Conservation (phyloP, 2,113 vertebrate species). For the Paraplagusia blochii region DNA sequence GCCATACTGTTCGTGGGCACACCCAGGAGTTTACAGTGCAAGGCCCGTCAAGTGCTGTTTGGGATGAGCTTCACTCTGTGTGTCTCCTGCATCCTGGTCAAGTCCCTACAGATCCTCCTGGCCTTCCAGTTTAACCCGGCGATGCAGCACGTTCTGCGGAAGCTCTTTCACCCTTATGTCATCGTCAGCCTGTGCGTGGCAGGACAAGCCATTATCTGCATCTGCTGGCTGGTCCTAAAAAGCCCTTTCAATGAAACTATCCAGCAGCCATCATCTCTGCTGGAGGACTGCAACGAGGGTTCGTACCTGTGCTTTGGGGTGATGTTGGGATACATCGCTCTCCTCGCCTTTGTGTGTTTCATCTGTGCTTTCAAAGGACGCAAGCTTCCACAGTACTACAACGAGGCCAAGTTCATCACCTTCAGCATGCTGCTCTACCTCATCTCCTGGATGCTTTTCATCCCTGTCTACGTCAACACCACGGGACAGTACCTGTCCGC, state of each 20-base stretch:
- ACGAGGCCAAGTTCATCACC: slow-evolving; percentile 89
- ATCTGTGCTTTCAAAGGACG: slow-evolving; percentile 85
- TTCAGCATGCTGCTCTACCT: slow-evolving; percentile 91
- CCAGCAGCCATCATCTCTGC: slow-evolving; percentile 64
- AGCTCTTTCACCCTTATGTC: slow-evolving; percentile 74
- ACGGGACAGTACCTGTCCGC: slow-evolving; percentile 83
- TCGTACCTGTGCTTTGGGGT: slow-evolving; percentile 79
- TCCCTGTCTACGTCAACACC: slow-evolving; percentile 82
- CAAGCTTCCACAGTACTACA: slow-evolving; percentile 87
- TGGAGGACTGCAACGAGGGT: slow-evolving; percentile 82
- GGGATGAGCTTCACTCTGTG: slow-evolving; percentile 86
- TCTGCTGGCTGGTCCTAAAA: slow-evolving; percentile 78
- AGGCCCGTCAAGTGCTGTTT: slow-evolving; percentile 81
- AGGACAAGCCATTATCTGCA: slow-evolving; percentile 76
- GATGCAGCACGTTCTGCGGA: slow-evolving; percentile 73
- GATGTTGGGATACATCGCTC: slow-evolving; percentile 82
- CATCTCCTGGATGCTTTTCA: slow-evolving; percentile 86
- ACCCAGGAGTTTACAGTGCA: slow-evolving; percentile 78
- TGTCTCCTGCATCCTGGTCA: slow-evolving; percentile 86
- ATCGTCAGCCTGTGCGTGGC: slow-evolving; percentile 74
- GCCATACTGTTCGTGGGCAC: slow-evolving; percentile 81
- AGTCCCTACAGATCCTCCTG: slow-evolving; percentile 86
- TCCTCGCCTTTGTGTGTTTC: slow-evolving; percentile 84
- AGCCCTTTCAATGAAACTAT: slow-evolving; percentile 67
- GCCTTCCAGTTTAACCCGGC: slow-evolving; percentile 85